Base-by-base conservation (phyloP, 2,113 vertebrate genomes). In the Lepisosteus osseus region DNA sequence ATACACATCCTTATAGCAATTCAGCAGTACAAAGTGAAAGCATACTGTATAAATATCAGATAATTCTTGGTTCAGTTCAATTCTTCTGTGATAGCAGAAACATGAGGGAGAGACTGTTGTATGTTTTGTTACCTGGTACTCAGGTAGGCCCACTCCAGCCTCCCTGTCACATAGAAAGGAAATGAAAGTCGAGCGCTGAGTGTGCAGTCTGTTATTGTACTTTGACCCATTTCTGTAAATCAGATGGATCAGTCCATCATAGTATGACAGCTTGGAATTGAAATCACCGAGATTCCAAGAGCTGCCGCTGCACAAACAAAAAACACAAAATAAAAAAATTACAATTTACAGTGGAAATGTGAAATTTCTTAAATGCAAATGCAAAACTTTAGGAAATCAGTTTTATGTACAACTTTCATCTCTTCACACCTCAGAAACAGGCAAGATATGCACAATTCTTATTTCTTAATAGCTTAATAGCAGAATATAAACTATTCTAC, bases 211-310 rank as follows among this genome's bases (percentile, higher is more conserved):
- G 45, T 97, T 71, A 44, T 97, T 98, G 76, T 99, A 99, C 56
- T 81, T 72, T 0, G 94, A 92, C 29, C 97, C 97, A 0, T 94
- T 90, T 51, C 1, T 86, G 82, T 99, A 98, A 54, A 44, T 85
- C 73, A 99, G 71, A 82, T 98, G 92, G 83, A 99, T 94, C 80
- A 98, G 89, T 8, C 97, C 97, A 54, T 99, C 87, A 0, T 98
- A 98, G 77, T 99, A 99, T 0, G 93, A 93, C 73, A 98, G 92
- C n/a, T 67, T 92, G 7, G 90, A 85, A 71, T 87, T 96, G 0
- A 88, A 91, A 4, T 89, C 42, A 0, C 97, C 97, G 43, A 99
- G 88, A 87, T 83, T 98, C 96, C 96, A 98, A 1, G 57, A 71
- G 0, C 81, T 87, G 6, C 7, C 7, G 3, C 80, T 80, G 59